Conservation (phyloP, 2,797 vertebrate species). For the Scolopax bukidnonensis region DNA sequence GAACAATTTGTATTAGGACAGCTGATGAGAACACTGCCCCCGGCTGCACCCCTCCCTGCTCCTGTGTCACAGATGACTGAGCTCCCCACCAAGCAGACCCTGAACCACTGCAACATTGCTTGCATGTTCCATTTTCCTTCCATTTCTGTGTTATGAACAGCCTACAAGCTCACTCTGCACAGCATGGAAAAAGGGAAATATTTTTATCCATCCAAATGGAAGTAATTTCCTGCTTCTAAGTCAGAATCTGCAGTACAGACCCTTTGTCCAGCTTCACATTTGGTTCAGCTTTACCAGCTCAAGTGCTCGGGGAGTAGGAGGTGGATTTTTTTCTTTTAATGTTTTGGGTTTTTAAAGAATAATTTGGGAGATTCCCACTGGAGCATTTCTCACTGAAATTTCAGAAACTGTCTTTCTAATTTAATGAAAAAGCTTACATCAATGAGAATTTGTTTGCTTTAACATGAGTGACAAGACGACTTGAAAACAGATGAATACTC, state of each 20-base stretch:
- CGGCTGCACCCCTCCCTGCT: neutral
- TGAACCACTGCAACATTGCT: neutral
- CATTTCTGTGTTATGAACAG: neutral
- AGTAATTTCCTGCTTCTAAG: neutral
- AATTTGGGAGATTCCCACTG: neutral
- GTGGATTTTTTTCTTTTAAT: too few relatives aligned
- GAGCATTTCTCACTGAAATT: neutral
- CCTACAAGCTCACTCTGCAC: neutral
- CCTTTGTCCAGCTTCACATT: neutral
- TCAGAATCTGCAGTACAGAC: neutral
- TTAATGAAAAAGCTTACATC: neutral
- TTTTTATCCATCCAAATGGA: neutral
- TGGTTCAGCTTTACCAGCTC: neutral
- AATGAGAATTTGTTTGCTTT: neutral
- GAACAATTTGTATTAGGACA: slow-evolving; percentile 2
- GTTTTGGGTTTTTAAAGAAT: neutral
- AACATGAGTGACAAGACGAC: neutral
- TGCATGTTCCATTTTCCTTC: neutral
- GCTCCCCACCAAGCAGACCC: neutral
- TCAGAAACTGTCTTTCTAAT: neutral
- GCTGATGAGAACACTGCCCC: neutral
- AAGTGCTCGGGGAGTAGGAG: neutral
- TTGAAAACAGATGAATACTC: neutral
- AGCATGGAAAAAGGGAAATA: neutral
- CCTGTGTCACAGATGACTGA: neutral